Evolutionary conservation across 2,888 invertebrate species (phyloP).

Genomic region (Hyles lineata): DNA sequence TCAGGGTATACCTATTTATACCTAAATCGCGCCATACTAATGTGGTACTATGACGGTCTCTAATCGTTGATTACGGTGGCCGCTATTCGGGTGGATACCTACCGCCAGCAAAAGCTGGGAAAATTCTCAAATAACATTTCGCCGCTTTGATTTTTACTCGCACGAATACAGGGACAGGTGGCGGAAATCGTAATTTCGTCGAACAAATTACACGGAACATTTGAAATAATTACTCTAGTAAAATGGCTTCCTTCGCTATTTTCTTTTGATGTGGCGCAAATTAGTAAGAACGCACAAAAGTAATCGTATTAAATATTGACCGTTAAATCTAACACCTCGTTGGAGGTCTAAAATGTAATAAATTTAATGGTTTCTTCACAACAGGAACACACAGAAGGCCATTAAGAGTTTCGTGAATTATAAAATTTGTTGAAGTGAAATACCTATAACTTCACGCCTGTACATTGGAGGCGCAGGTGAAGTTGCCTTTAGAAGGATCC

Average conservation of each 20-base stretch:
- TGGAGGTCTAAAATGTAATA: not conserved
- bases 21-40: no score
- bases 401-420: no score
- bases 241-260: slow-evolving; percentile 16
- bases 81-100: no score
- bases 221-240: slow-evolving; percentile 17
- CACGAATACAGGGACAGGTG: slow-evolving; percentile 4
- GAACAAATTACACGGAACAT: slow-evolving; percentile 16
- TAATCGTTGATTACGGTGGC: no score
- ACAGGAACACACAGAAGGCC: no score
- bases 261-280: not conserved
- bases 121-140: not conserved
- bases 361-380: not conserved
- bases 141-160: slow-evolving; percentile 16
- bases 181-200: slow-evolving; percentile 8
- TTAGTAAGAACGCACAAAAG: slow-evolving; percentile 4
- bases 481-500: no score
- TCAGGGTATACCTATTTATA: no score
- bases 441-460: no score
- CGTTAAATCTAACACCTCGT: not conserved
- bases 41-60: no score
- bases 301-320: not conserved
- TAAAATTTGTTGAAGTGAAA: no score
- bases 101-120: no score
- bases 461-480: no score